Base-by-base conservation (phyloP, 1,140 invertebrate genomes). In the Ladona fulva region DNA sequence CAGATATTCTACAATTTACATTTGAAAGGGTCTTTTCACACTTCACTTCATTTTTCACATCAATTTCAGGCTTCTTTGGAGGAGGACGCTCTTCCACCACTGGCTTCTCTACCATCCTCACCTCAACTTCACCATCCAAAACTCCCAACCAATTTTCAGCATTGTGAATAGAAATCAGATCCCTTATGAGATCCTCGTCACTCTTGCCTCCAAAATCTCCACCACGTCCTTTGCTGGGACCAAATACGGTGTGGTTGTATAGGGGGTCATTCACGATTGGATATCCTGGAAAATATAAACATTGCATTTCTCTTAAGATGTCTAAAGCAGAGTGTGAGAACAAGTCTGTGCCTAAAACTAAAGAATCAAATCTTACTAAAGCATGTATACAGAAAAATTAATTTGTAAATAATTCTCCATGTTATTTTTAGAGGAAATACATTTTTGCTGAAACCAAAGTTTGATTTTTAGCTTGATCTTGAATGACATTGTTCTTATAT, bases 181-280 rank as follows among this genome's bases (percentile, higher is more conserved):
- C 95, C 75, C 91, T 86, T 0, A 97, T 94, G n/a, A 97, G 86
- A 82, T 98, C 91, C 81, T 98, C 95, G 81, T 96, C 93, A 0
- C 92, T 90, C 85, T 97, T 97, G 3, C 95, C 96, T 16, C 86
- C 88, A 79, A 96, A 94, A 81, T 95, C 91, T 0, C 96, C 97
- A 24, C 92, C 92, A 84, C 96, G 97, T 0, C 97, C 97, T 82
- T 97, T 97, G 37, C 93, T 87, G 0, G 94, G 94, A 0, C 96
- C 96, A 84, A 97, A 97, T 0, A 95, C 93, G 12, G 90, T 89
- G 84, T 95, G 94, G 85, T 98, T 97, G 86, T 99, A 99, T 0
- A 99, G 86, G 0, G 95, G 94, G 86, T 99, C 98, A 84, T 99
- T 99, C 0, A 97, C 91, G 77, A 99, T 98, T 0, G 98, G 98